phyloP scores from a whole-genome alignment of 2,797 vertebrate genomes.

The Sus cebifrons region DNA sequence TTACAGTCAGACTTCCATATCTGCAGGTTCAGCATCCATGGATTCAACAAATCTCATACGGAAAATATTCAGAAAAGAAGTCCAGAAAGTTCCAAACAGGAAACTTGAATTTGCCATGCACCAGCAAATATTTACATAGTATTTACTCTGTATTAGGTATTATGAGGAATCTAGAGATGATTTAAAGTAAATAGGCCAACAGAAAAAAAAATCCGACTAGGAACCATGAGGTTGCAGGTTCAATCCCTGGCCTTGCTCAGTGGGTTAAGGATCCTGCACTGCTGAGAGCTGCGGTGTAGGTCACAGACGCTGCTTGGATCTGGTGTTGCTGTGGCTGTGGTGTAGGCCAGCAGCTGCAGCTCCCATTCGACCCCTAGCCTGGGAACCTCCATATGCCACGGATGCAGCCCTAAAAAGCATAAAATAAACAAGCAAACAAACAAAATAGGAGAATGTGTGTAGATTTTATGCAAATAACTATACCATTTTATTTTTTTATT shows the following conservation, averaged over 20 bases:
- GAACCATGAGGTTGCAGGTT: too few species aligned
- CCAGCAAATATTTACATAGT: not conserved
- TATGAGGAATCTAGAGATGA: not conserved
- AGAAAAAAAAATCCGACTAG: too few species aligned
- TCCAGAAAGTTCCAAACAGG: not conserved
- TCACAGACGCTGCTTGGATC: too few species aligned
- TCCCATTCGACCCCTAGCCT: too few species aligned
- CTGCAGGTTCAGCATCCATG: not conserved
- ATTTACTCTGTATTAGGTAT: not conserved
- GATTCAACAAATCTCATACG: not conserved
- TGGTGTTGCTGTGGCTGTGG: too few species aligned
- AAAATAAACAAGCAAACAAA: too few species aligned
- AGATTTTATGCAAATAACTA: not conserved
- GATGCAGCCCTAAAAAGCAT: too few species aligned
- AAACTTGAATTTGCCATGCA: not conserved
- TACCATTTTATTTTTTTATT: not conserved
- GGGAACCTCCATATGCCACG: too few species aligned
- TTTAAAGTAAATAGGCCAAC: not conserved
- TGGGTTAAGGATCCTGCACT: too few species aligned
- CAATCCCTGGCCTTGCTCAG: too few species aligned
- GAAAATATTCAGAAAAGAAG: not conserved
- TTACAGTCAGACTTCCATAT: not conserved
- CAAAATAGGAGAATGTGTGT: not conserved
- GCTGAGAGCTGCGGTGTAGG: too few species aligned
- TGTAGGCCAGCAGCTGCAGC: too few species aligned